These are phyloP conservation scores for Acomys russatus DNA, from an alignment of 2,797 vertebrate genomes.

Conservation along the genomic window DNA sequence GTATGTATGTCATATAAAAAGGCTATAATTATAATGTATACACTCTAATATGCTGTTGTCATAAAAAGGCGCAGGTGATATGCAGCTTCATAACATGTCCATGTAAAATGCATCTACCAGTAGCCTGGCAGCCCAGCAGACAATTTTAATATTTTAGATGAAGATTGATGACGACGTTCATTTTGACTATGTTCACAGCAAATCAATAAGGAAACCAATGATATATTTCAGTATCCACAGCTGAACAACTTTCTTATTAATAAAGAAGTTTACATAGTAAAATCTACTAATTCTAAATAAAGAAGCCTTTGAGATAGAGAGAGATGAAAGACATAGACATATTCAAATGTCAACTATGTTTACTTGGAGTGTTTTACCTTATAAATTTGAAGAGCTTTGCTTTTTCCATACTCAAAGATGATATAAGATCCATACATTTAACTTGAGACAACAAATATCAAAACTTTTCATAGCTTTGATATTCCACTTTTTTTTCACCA, in stretches of 20 bases:
- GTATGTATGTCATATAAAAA: conserved; percentile 38
- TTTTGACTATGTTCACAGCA: background rate
- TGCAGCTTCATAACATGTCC: background rate
- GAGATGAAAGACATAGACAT: background rate
- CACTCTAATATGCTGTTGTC: background rate
- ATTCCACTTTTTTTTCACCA: conserved; percentile 7
- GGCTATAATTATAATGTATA: background rate
- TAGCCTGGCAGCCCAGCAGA: no score
- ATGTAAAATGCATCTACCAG: no score
- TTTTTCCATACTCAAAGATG: conserved; percentile 19
- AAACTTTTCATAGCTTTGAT: conserved; percentile 3
- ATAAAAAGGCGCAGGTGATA: background rate
- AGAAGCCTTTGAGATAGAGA: background rate
- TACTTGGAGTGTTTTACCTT: background rate
- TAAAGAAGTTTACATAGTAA: background rate
- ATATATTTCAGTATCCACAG: background rate
- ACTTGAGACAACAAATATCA: background rate
- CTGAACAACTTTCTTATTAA: background rate
- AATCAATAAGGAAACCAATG: background rate
- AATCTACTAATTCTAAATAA: background rate
- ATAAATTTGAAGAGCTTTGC: background rate
- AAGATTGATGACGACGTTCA: background rate
- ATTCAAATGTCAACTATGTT: background rate
- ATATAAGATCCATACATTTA: background rate
- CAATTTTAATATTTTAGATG: no score